A percentile compares a stretch with the other conserved stretches of the same genome.
phyloP scores from a whole-genome alignment of 2,888 invertebrate genomes.

The Neoaliturus tenellus region DNA sequence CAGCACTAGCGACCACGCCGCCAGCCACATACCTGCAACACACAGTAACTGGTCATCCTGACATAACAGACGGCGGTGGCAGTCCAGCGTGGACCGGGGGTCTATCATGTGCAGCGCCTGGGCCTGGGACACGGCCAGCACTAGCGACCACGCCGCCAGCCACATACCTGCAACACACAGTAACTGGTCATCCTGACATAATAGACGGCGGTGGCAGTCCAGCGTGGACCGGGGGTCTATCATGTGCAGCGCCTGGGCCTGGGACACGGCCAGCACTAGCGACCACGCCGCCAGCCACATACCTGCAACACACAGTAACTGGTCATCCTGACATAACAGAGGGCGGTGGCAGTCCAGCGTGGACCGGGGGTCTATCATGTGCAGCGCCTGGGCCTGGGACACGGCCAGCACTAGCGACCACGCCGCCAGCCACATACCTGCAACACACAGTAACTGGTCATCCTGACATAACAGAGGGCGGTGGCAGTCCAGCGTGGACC shows the following conservation, averaged over 20 bases:
- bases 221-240: conserved; percentile 73
- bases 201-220: conserved; percentile 79
- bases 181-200: conserved; percentile 76
- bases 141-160: conserved; percentile 37
- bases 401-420: conserved; percentile 49
- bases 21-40: conserved; percentile 41
- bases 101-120: conserved; percentile 67
- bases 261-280: conserved; percentile 56
- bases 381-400: conserved; percentile 62
- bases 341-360: conserved; percentile 82
- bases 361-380: conserved; percentile 70
- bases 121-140: conserved; percentile 61
- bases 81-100: conserved; percentile 77
- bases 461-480: conserved; percentile 80
- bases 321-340: conserved; percentile 83
- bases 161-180: conserved; percentile 30
- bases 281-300: conserved; percentile 48
- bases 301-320: conserved; percentile 70
- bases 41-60: too few species aligned
- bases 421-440: conserved; percentile 44
- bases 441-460: conserved; percentile 74
- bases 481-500: conserved; percentile 80
- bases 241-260: conserved; percentile 64
- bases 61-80: conserved; percentile 80
- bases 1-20: conserved; percentile 38